A percentile compares a stretch with the other conserved stretches of the same genome.
Conservation (phyloP, 2,888 invertebrate genomes). For the Eupeodes latifasciatus region DNA sequence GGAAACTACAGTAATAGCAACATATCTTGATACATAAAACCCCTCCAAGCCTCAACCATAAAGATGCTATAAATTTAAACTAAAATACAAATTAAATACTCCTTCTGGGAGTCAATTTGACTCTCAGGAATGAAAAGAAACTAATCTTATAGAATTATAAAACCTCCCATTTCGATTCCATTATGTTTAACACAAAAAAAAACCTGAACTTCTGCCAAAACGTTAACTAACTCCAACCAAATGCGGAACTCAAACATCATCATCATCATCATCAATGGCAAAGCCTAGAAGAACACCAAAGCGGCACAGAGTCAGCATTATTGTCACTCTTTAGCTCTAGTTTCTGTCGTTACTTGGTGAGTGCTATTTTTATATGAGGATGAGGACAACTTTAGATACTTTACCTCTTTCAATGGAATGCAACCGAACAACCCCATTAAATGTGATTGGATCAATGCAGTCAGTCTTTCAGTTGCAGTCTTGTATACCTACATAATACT, state of each 20-base stretch:
- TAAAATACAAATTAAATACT: background rate
- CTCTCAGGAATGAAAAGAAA: background rate
- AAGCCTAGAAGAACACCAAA: no score
- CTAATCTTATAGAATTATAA: constrained; percentile 17
- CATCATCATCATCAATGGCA: constrained; percentile 22
- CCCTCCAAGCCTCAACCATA: background rate
- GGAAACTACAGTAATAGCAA: no score
- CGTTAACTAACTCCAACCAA: constrained; percentile 34
- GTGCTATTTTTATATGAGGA: constrained; percentile 56
- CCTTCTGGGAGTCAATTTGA: background rate
- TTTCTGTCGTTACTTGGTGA: constrained; percentile 7
- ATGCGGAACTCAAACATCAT: constrained; percentile 49
- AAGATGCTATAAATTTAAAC: background rate
- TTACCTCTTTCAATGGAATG: constrained; percentile 50
- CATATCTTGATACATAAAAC: no score
- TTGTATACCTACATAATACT: background rate
- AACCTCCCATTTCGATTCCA: constrained; percentile 26
- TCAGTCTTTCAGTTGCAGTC: background rate
- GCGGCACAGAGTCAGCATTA: constrained; percentile 32
- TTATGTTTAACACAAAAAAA: background rate
- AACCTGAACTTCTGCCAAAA: constrained; percentile 55
- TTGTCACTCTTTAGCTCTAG: constrained; percentile 22
- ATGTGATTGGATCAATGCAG: constrained; percentile 40
- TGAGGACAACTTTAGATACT: background rate
- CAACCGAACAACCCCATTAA: constrained; percentile 59